phyloP scores from a whole-genome alignment of 2,113 vertebrate species.

The Nicator chloris region DNA sequence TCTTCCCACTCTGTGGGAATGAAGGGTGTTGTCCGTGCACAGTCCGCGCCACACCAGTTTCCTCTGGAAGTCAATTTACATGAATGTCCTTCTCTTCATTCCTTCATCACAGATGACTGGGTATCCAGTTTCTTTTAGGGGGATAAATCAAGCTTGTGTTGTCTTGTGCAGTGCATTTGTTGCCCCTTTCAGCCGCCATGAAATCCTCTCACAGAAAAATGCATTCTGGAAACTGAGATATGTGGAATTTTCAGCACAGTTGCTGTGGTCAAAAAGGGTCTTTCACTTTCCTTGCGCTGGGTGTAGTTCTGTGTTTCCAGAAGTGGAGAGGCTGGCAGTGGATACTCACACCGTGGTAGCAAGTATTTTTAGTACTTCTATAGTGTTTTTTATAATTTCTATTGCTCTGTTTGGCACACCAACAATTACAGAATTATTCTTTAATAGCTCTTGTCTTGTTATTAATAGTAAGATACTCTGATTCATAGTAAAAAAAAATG shows the following conservation, averaged over 20 bases:
- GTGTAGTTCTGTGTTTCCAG: background rate
- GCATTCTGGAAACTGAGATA: fast-evolving
- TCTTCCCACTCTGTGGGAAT: background rate
- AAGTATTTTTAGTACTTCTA: background rate
- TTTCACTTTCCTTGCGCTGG: background rate
- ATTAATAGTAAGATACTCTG: background rate
- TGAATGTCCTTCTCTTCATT: background rate
- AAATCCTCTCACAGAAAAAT: background rate
- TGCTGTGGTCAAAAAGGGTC: background rate
- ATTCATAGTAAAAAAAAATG: background rate
- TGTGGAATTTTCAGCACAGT: background rate
- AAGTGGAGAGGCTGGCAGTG: background rate
- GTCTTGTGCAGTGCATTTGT: background rate
- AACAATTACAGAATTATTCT: background rate
- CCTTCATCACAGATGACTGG: background rate
- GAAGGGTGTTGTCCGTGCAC: background rate
- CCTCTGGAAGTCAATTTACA: background rate
- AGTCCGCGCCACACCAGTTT: background rate
- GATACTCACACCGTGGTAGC: background rate
- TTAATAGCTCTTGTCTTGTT: background rate
- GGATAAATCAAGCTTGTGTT: background rate
- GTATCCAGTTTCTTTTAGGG: background rate
- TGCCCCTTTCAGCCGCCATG: background rate
- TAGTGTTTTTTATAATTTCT: background rate
- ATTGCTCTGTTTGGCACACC: background rate